Evolutionary conservation across 2,797 vertebrate genomes (phyloP).

Genomic region (Balearica regulorum): DNA sequence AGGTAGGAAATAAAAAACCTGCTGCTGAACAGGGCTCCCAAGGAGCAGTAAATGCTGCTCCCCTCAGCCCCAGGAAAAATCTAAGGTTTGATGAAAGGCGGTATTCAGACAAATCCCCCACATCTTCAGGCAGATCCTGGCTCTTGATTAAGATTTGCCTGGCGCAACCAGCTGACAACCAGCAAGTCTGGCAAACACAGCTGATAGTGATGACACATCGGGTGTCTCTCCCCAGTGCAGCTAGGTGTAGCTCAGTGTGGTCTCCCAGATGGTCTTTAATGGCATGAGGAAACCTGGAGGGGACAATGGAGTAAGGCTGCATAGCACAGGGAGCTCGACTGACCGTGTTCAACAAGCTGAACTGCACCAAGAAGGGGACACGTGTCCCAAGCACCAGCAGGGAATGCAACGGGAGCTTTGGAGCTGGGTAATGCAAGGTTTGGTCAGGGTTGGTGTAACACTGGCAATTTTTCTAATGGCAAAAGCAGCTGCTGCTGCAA

Average conservation of each 20-base stretch:
- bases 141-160: not conserved
- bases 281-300: not conserved
- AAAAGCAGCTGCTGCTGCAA: not conserved
- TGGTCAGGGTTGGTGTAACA: not conserved
- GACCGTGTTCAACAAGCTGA: not conserved
- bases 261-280: not conserved
- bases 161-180: not conserved
- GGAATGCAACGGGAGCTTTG: not conserved
- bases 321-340: not conserved
- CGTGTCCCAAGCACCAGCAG: fast-evolving
- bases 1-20: not conserved
- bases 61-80: not conserved
- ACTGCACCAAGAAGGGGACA: not conserved
- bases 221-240: not conserved
- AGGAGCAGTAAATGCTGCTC: not conserved
- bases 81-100: not conserved
- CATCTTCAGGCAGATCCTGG: conserved; percentile 1
- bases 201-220: not conserved
- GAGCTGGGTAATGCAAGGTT: not conserved
- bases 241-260: not conserved
- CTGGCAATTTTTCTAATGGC: not conserved
- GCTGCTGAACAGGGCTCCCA: not conserved
- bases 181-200: not conserved
- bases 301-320: not conserved
- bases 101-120: not conserved